phyloP scores from a whole-genome alignment of 2,888 invertebrate genomes.

The Synanthedon vespiformis region DNA sequence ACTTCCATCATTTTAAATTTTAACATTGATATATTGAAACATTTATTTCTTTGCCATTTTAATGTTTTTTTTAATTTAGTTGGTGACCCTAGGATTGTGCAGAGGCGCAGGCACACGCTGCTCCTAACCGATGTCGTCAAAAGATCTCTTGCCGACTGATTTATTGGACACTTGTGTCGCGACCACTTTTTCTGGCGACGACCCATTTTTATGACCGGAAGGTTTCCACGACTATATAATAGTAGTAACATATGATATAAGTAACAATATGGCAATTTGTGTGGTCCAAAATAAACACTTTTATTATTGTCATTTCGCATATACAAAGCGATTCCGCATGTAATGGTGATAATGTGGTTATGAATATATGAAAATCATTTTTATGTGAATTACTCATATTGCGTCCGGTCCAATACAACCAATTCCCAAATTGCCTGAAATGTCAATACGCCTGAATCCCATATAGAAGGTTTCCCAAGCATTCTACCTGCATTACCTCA shows the following conservation, averaged over 20 bases:
- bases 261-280: not conserved
- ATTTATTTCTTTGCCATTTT: not conserved
- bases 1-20: too few relatives aligned
- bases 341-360: too few relatives aligned
- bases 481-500: too few relatives aligned
- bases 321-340: too few relatives aligned
- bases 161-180: constrained; percentile 28
- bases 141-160: constrained; percentile 31
- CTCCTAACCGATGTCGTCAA: constrained; percentile 35
- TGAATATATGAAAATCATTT: too few relatives aligned
- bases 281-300: not conserved
- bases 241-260: not conserved
- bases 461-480: too few relatives aligned
- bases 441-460: too few relatives aligned
- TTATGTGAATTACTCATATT: too few relatives aligned
- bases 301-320: too few relatives aligned
- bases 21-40: not conserved
- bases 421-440: too few relatives aligned
- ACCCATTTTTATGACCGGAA: constrained; percentile 25
- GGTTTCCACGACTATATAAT: constrained; percentile 10
- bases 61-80: not conserved
- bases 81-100: not conserved
- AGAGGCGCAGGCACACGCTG: constrained; percentile 9
- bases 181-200: constrained; percentile 7
- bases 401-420: too few relatives aligned